These are phyloP conservation scores for Aethes cnicana DNA, from an alignment of 2,888 invertebrate species.

Conservation along the genomic window DNA sequence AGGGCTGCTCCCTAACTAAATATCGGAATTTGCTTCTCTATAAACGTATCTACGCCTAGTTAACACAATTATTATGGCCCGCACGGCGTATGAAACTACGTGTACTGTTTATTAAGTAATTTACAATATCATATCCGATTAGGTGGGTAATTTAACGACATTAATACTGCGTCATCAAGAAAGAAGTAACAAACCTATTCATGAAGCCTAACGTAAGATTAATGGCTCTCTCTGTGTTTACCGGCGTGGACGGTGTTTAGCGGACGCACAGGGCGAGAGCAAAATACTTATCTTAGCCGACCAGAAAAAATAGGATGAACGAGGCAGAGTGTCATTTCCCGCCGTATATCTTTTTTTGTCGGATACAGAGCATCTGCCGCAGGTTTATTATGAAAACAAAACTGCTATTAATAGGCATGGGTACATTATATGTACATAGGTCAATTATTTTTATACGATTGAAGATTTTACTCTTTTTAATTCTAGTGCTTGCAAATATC, in stretches of 20 bases:
- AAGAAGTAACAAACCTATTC: constrained; percentile 13
- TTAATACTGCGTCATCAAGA: constrained; percentile 1
- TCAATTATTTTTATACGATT: background rate
- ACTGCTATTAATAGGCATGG: constrained; percentile 3
- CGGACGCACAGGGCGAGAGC: constrained; percentile 21
- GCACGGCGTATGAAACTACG: constrained; percentile 6
- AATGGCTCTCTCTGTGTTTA: constrained; percentile 20
- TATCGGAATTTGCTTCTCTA: constrained; percentile 17
- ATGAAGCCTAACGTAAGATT: constrained; percentile 19
- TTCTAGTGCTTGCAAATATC: too few relatives aligned
- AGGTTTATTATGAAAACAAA: constrained; percentile 39
- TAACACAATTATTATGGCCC: constrained; percentile 27
- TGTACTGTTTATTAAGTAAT: constrained; percentile 21
- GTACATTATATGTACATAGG: too few relatives aligned
- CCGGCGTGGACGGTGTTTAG: constrained; percentile 20
- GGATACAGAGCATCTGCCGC: constrained; percentile 73
- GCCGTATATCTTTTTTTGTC: constrained; percentile 68
- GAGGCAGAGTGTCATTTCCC: constrained; percentile 71
- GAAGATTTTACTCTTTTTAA: background rate
- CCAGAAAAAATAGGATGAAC: constrained; percentile 65
- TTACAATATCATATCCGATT: constrained; percentile 15
- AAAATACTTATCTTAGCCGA: constrained; percentile 26
- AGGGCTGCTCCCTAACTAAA: constrained; percentile 23
- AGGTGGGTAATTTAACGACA: constrained; percentile 4
- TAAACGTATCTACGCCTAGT: constrained; percentile 8